Evolutionary conservation across 2,113 vertebrate species (phyloP), one percentile per base, ranked within the genome.

Genomic region (Hippolais icterina): DNA sequence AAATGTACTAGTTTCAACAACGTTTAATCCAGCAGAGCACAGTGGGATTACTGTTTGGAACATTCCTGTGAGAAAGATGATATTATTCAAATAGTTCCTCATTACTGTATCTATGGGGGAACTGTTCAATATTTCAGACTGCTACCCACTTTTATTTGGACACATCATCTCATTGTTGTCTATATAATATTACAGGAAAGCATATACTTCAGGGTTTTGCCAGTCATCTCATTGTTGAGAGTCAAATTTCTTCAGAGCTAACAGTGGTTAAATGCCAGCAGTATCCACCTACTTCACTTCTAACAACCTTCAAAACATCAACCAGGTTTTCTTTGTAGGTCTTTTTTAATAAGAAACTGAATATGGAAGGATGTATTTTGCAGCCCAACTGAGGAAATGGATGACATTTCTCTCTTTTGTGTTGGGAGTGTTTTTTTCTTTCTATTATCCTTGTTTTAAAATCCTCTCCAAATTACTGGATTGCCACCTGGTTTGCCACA

Each of bases 101-200:
- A 27, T 65, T 82, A 77, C 50, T 75, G 21, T 25, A 71, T 90
- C 91, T 72, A 4, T 19, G 24, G 61, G 57, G 70, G 54, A 87
- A n/a, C 65, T 83, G 27, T 77, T 95, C 39, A 89, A 29, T 86
- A 93, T 86, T 96, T 93, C 90, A 94, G 54, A 74, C 50, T 65
- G 50, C 46, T 90, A 54, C 42, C 17, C 19, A 20, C 47, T 83
- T 85, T 77, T 50, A 66, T 86, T 93, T 83, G 78, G 59, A 74
- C 47, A 89, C 29, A 57, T 24, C 59, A 54, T 83, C 59, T 83
- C 37, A n/a, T 27, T 95, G 68, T 54, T 89, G 24, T 84, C 72
- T 65, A 41, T 74, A 23, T 75, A 83, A 63, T 86, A 83, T 80
- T 88, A 88, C 1, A 29, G 39, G 82, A 91, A 96, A 94, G 49